Percentiles rank a stretch among this genome's conserved stretches.
Evolutionary conservation across 2,888 invertebrate genomes (phyloP).

Genomic region (Gymnoscelis rufifasciata): DNA sequence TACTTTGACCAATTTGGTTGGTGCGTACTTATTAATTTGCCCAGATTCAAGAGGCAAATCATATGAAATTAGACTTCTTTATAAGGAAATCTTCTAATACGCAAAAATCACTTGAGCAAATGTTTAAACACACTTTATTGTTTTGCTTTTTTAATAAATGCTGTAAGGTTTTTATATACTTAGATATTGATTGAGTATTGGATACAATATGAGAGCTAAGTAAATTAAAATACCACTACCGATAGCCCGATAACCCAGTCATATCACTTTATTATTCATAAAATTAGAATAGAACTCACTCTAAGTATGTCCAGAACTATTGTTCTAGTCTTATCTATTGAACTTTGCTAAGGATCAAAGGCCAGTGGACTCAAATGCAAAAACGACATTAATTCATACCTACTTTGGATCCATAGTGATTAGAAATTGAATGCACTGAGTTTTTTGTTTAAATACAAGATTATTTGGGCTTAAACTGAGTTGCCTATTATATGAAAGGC

Average conservation of each 20-base stretch:
- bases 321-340: conserved; percentile 9
- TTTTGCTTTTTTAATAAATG: too few relatives aligned
- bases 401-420: too few relatives aligned
- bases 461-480: too few relatives aligned
- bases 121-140: too few relatives aligned
- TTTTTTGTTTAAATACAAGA: too few relatives aligned
- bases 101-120: not conserved
- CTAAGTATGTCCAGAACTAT: conserved; percentile 1
- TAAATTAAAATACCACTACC: not conserved
- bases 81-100: not conserved
- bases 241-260: not conserved
- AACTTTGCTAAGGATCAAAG: conserved; percentile 8
- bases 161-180: too few relatives aligned
- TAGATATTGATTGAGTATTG: too few relatives aligned
- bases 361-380: conserved; percentile 4
- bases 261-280: not conserved
- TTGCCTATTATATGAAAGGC: too few relatives aligned
- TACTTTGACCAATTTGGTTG: conserved; percentile 44
- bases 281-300: not conserved
- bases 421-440: too few relatives aligned
- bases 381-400: too few relatives aligned
- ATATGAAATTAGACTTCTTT: conserved; percentile 4
- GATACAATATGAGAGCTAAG: too few relatives aligned
- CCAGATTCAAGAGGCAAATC: conserved; percentile 7
- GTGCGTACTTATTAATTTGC: conserved; percentile 19